Evolutionary conservation across 2,113 vertebrate genomes (phyloP).

Genomic region (Embiotoca jacksoni): DNA sequence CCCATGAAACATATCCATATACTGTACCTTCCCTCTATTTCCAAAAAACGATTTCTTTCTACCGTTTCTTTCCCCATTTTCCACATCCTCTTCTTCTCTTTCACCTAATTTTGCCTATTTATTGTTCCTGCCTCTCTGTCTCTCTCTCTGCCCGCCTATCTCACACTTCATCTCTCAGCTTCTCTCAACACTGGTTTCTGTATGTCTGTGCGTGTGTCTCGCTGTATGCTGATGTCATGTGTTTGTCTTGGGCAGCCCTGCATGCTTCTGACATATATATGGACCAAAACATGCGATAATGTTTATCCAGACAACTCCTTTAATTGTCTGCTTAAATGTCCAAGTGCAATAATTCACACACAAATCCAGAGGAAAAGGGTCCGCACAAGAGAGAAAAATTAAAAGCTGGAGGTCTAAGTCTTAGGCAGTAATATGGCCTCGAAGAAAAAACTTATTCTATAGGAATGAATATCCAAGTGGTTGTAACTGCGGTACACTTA

Average conservation of each 20-base stretch:
- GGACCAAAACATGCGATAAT: constrained; percentile 64
- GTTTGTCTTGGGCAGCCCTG: constrained; percentile 69
- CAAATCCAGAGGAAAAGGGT: constrained; percentile 36
- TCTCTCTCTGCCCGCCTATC: constrained; percentile 28
- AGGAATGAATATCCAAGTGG: background rate
- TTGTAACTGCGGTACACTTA: background rate
- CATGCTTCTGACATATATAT: constrained; percentile 68
- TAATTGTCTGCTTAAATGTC: constrained; percentile 73
- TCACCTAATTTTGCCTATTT: constrained; percentile 48
- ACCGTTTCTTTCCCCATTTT: background rate
- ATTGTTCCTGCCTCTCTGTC: constrained; percentile 39
- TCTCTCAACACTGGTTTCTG: constrained; percentile 45
- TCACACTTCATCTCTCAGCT: constrained; percentile 64
- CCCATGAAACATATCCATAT: constrained; percentile 40
- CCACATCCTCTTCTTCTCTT: constrained; percentile 35
- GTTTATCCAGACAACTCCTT: constrained; percentile 72
- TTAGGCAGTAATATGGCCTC: background rate
- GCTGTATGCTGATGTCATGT: constrained; percentile 73
- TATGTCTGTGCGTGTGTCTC: constrained; percentile 18
- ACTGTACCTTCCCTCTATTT: constrained; percentile 14
- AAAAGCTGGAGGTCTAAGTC: background rate
- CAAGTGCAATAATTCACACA: constrained; percentile 67
- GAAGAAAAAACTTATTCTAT: background rate
- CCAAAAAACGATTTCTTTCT: constrained; percentile 1
- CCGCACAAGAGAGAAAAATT: background rate